Conservation (phyloP, 2,888 invertebrate species). For the Clunio marinus region DNA sequence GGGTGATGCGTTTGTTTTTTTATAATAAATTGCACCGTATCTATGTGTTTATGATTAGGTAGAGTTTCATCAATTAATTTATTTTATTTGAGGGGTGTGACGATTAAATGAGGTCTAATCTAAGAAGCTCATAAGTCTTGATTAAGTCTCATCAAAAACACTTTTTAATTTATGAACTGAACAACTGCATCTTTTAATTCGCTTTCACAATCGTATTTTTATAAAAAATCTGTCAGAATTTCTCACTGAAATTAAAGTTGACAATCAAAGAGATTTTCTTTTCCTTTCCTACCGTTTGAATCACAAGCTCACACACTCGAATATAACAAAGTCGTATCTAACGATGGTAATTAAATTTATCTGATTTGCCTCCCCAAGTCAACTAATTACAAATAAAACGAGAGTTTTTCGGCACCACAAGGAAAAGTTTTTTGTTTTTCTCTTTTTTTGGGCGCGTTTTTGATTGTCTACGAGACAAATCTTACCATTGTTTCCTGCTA, state of each 20-base stretch:
- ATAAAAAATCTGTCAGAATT: neutral
- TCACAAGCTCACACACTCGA: neutral
- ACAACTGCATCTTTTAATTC: too few relatives aligned
- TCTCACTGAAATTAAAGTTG: constrained; percentile 9
- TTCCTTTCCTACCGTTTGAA: neutral
- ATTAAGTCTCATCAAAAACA: too few relatives aligned
- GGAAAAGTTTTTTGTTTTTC: neutral
- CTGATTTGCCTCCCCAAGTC: neutral
- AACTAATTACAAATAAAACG: constrained; percentile 7
- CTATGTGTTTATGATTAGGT: too few relatives aligned
- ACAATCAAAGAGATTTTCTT: neutral
- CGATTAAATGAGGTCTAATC: too few relatives aligned
- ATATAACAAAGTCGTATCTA: neutral
- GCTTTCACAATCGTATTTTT: too few relatives aligned
- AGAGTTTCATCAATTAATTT: too few relatives aligned
- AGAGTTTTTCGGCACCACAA: neutral
- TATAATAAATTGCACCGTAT: too few relatives aligned
- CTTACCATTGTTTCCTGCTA: constrained; percentile 33
- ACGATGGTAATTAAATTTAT: constrained; percentile 22
- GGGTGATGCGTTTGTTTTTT: too few relatives aligned
- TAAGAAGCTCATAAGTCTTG: too few relatives aligned
- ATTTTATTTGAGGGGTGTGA: too few relatives aligned
- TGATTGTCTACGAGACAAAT: neutral
- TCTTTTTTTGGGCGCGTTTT: neutral
- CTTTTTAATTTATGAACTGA: too few relatives aligned